phyloP scores from a whole-genome alignment of 2,888 invertebrate genomes.

The Cephus runcator region DNA sequence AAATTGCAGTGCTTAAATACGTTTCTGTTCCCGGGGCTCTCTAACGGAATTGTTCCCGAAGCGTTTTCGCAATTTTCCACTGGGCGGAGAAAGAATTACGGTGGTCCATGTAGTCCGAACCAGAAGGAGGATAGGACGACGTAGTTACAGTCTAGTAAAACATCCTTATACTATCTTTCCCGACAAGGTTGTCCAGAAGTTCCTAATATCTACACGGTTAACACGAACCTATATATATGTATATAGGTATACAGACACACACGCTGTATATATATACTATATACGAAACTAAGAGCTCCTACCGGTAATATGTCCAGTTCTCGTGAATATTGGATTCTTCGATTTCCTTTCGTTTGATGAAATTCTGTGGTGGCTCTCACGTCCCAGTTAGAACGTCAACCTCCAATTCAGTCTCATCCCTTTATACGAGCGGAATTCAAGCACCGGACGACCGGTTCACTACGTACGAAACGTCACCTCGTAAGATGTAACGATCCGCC shows the following conservation, averaged over 20 bases:
- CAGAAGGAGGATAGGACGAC: neutral
- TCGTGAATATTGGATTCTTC: conserved; percentile 22
- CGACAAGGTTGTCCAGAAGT: neutral
- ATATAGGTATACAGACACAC: neutral
- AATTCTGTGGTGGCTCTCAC: conserved; percentile 14
- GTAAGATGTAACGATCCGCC: neutral
- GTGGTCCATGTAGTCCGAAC: neutral
- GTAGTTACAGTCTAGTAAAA: neutral
- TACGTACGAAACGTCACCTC: too few species aligned
- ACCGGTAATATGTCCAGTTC: neutral
- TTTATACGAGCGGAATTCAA: too few species aligned
- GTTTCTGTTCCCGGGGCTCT: neutral
- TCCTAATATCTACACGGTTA: neutral
- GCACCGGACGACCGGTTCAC: too few species aligned
- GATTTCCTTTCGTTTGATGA: conserved; percentile 20
- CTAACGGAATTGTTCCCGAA: neutral
- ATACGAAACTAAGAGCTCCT: neutral
- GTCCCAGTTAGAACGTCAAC: too few species aligned
- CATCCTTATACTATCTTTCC: too few species aligned
- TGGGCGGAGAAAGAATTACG: neutral
- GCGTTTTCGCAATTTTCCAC: neutral
- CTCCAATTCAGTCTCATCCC: too few species aligned
- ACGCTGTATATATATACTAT: neutral
- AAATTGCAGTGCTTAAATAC: neutral
- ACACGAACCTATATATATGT: neutral